A percentile compares a stretch with the other conserved stretches of the same genome.
Evolutionary conservation across 2,888 invertebrate species (phyloP).

Genomic region (Agrochola lota): DNA sequence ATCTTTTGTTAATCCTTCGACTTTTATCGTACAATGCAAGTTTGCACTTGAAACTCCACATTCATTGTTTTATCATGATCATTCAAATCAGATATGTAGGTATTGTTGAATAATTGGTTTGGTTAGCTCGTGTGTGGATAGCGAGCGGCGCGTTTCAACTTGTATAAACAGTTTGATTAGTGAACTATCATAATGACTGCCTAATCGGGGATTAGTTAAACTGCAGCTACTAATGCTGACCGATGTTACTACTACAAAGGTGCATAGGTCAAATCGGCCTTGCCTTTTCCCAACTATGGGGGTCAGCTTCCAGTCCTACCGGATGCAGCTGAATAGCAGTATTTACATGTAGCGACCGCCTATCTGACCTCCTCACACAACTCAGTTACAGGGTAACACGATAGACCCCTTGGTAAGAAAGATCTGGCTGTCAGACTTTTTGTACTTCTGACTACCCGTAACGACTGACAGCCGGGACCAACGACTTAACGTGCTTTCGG

Average conservation of each 20-base stretch:
- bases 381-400: background rate
- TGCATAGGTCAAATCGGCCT: background rate
- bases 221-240: background rate
- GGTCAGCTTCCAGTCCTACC: background rate
- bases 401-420: background rate
- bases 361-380: background rate
- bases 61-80: conserved; percentile 20
- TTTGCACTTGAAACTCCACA: conserved; percentile 19
- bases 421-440: no score
- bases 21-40: conserved; percentile 17
- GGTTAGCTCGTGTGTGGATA: background rate
- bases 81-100: conserved; percentile 31
- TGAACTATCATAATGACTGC: conserved; percentile 11
- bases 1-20: background rate
- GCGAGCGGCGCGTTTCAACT: conserved; percentile 17
- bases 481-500: background rate
- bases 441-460: background rate
- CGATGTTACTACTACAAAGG: background rate
- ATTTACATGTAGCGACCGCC: background rate
- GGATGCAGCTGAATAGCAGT: background rate
- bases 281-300: background rate
- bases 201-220: conserved; percentile 14
- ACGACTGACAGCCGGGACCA: background rate
- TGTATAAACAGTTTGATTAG: conserved; percentile 17
- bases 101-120: conserved; percentile 22